These are phyloP conservation scores for Nesometra sesokonis DNA, from an alignment of 35 echinoderm and acorn worm genomes.

Conservation along the genomic window DNA sequence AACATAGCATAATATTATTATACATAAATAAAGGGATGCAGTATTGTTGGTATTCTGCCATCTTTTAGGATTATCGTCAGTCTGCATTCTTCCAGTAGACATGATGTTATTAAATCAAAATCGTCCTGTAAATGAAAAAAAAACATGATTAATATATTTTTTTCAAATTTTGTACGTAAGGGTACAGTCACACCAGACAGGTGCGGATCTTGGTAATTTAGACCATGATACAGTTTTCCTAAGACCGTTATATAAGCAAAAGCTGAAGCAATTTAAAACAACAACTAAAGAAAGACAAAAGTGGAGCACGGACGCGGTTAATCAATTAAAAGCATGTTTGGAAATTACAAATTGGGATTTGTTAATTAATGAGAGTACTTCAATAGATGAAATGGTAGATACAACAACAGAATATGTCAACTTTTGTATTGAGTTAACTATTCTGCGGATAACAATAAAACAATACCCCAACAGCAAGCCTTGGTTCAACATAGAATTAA, in stretches of 20 bases:
- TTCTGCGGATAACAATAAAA: background rate
- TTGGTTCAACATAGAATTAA: background rate
- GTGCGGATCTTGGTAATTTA: slow-evolving; percentile 30
- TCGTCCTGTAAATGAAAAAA: no score
- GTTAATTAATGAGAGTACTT: background rate
- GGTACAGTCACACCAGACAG: no score
- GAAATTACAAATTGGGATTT: slow-evolving; percentile 34
- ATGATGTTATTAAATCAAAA: no score
- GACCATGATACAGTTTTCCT: slow-evolving; percentile 43
- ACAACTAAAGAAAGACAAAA: slow-evolving; percentile 1
- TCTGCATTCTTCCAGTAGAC: no score
- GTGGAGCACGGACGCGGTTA: slow-evolving; percentile 15
- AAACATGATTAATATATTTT: no score
- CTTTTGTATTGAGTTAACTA: slow-evolving; percentile 1
- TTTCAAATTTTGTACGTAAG: no score
- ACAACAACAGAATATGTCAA: background rate
- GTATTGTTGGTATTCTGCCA: no score
- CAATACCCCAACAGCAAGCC: background rate
- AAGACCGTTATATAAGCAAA: slow-evolving; percentile 7
- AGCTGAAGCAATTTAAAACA: slow-evolving; percentile 1
- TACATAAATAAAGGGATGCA: no score
- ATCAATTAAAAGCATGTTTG: slow-evolving; percentile 11
- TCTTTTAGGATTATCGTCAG: no score
- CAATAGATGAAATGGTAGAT: slow-evolving; percentile 15
- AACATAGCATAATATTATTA: no score